Evolutionary conservation across 2,797 vertebrate genomes (phyloP), one percentile per base, ranked within the genome.

Genomic region (Chelon auratus): DNA sequence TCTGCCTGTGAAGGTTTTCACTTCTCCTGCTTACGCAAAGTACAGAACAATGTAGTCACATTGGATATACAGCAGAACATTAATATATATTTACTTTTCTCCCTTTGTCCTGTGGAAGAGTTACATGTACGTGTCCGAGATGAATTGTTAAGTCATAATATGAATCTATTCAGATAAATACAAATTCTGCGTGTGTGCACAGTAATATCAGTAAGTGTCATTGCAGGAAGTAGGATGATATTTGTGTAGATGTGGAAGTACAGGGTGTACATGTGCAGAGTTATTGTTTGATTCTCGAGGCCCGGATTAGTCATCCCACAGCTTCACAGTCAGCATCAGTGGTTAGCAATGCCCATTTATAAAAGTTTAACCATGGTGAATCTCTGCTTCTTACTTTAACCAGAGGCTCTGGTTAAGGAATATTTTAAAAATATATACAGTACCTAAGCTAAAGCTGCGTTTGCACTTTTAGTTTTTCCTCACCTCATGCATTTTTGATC

Each of bases 401-500:
- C 17, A n/a, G 3, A 1, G 1, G 13, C 14, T 45, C 48, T 47
- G 24, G 43, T 51, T 12, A 14, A 26, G 18, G 6, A 20, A 13
- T 13, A 13, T 18, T 62, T 57, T 22, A 20, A 54, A 42, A 33
- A 56, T 4, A 26, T 14, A 47, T 14, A 62, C 33, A 37, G 48
- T 39, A 42, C 55, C 18, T 14, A 54, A 75, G 39, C 42, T 51
- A 14, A 15, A 22, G 66, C 62, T 60, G 55, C 58, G 64, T 72
- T 67, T 70, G 61, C 55, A 45, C 72, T 55, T 83, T 79, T 48
- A 56, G 18, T 68, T 72, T 63, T 77, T 67, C 30, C 62, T 71
- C 30, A 52, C 66, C 15, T 54, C 43, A 81, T 81, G 1, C 62
- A 54, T 73, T 65, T 77, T 85, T 82, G 0, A 87, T 72, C 10